These are phyloP conservation scores for Osmerus mordax DNA, from an alignment of 2,113 vertebrate genomes.

Conservation along the genomic window DNA sequence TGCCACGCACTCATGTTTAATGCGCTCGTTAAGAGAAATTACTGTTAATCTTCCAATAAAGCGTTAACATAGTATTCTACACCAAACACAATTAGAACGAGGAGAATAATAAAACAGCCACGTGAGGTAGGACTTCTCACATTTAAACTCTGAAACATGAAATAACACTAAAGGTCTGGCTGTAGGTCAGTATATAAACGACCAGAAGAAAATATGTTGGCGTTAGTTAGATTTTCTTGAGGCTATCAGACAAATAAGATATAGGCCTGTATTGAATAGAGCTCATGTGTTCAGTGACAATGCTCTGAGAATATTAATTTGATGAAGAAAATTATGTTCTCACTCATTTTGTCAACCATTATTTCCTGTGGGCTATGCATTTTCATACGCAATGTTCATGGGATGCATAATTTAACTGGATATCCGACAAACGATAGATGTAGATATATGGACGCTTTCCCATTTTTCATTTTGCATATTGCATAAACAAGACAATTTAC, in stretches of 20 bases:
- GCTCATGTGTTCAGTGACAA: background rate
- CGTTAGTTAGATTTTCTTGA: background rate
- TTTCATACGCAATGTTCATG: slow-evolving; percentile 31
- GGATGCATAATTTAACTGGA: slow-evolving; percentile 38
- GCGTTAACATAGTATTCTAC: background rate
- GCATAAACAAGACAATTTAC: slow-evolving; percentile 69
- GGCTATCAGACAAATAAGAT: background rate
- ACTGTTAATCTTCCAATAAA: slow-evolving; percentile 70
- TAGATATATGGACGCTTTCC: slow-evolving; percentile 42
- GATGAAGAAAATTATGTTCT: slow-evolving; percentile 16
- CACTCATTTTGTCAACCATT: slow-evolving; percentile 46
- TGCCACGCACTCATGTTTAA: slow-evolving; percentile 60
- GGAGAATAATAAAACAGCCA: background rate
- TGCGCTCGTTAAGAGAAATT: slow-evolving; percentile 69
- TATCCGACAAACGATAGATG: slow-evolving; percentile 41
- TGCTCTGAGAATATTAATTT: slow-evolving; percentile 5
- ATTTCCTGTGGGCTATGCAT: slow-evolving; percentile 31
- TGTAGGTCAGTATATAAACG: background rate
- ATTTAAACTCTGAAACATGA: background rate
- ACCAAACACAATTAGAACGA: background rate
- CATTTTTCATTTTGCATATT: slow-evolving; percentile 70
- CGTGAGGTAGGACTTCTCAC: background rate
- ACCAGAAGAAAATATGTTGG: background rate
- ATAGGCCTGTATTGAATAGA: background rate
- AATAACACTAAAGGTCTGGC: too few species aligned